Conservation (phyloP, 1,140 invertebrate species). For the Dendroctonus valens region DNA sequence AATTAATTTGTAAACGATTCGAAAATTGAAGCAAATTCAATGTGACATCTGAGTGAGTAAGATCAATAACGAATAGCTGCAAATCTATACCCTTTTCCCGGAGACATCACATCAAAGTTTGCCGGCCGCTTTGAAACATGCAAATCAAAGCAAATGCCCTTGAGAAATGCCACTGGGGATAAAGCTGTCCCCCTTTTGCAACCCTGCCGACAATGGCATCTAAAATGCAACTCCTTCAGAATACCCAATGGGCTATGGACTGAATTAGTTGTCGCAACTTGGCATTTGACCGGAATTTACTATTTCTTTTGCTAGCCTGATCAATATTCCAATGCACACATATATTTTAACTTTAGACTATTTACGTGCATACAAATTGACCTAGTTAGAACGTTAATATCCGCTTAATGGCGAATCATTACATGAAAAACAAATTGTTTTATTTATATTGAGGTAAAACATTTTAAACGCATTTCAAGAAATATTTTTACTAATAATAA, state of each 20-base stretch:
- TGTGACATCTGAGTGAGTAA: no score
- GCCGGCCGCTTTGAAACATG: constrained; percentile 12
- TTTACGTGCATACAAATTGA: no score
- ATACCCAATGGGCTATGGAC: constrained; percentile 14
- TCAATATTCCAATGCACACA: constrained; percentile 1
- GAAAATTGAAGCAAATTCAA: no score
- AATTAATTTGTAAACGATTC: no score
- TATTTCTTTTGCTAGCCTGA: background rate
- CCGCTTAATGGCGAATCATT: no score
- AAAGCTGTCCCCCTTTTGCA: constrained; percentile 16
- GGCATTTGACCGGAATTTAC: background rate
- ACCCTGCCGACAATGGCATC: constrained; percentile 17
- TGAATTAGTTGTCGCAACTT: constrained; percentile 17
- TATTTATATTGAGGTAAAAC: no score
- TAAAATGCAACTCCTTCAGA: constrained; percentile 22
- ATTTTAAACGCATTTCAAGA: no score
- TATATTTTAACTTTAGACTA: no score
- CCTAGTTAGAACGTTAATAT: no score
- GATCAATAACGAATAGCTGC: no score
- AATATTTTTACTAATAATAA: no score
- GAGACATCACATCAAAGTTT: constrained; percentile 11
- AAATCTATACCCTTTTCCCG: constrained; percentile 7
- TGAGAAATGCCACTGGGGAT: constrained; percentile 13
- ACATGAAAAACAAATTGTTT: no score
- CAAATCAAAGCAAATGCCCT: constrained; percentile 19